These are phyloP conservation scores for Ethmia dodecea DNA, from an alignment of 2,888 invertebrate genomes.

Conservation along the genomic window DNA sequence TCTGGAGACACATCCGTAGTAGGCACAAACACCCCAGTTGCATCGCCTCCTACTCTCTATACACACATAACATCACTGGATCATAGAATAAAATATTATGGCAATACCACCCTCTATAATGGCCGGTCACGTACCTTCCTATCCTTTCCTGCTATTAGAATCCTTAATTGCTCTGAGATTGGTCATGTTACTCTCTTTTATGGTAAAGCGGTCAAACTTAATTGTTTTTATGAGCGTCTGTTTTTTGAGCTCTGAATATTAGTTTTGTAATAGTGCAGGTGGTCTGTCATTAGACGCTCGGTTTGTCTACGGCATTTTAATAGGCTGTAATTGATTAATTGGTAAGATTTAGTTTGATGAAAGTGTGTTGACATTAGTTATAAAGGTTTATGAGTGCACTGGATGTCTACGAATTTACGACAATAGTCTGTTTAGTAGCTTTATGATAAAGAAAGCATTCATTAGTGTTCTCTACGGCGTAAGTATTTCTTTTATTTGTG, in stretches of 20 bases:
- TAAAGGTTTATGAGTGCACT: no score
- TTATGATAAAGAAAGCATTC: no score
- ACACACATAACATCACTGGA: slow-evolving; percentile 17
- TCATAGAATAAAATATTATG: slow-evolving; percentile 36
- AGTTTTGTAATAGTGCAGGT: slow-evolving; percentile 57
- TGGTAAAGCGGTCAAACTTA: slow-evolving; percentile 72
- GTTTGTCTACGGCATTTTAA: slow-evolving; percentile 54
- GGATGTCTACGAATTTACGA: no score
- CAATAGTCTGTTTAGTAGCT: no score
- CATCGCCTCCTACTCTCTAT: background rate
- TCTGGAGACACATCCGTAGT: background rate
- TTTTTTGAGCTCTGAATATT: slow-evolving; percentile 58
- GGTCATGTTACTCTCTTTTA: slow-evolving; percentile 70
- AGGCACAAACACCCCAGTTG: background rate
- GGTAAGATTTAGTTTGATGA: background rate
- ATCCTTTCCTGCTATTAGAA: slow-evolving; percentile 69
- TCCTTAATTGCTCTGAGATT: slow-evolving; percentile 69
- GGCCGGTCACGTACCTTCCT: slow-evolving; percentile 41
- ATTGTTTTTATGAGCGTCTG: slow-evolving; percentile 73
- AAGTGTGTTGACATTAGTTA: background rate
- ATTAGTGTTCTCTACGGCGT: no score
- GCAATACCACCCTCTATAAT: slow-evolving; percentile 25
- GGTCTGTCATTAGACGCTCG: slow-evolving; percentile 55
- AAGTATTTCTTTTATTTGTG: no score
- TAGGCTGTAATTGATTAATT: slow-evolving; percentile 29